Conservation (phyloP, 1,140 invertebrate genomes). For the Diploscapter pachys region DNA sequence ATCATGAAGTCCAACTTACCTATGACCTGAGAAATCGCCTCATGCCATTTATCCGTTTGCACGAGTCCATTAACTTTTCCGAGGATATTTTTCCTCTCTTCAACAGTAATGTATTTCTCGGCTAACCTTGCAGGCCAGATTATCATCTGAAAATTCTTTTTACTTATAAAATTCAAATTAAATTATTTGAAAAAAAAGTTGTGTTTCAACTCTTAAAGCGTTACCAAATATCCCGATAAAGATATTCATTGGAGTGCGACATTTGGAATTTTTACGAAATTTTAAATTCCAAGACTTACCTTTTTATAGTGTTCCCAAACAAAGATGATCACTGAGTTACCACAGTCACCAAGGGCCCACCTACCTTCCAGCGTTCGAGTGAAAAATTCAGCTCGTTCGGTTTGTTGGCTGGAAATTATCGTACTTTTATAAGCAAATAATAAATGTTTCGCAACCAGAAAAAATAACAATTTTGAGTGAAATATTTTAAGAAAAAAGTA, state of each 20-base stretch:
- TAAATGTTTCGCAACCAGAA: no score
- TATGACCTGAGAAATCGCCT: conserved; percentile 39
- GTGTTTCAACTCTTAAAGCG: background rate
- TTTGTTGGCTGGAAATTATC: conserved; percentile 52
- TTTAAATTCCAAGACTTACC: conserved; percentile 25
- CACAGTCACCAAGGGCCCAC: conserved; percentile 58
- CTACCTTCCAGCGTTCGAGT: conserved; percentile 54
- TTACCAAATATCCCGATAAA: background rate
- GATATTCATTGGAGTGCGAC: background rate
- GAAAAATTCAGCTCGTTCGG: conserved; percentile 55
- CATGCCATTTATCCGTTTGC: conserved; percentile 51
- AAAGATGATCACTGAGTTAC: conserved; percentile 57
- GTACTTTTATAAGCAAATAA: background rate
- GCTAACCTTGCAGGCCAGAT: conserved; percentile 57
- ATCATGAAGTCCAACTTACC: conserved; percentile 14
- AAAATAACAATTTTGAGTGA: no score
- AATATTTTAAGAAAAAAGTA: no score
- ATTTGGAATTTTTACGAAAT: background rate
- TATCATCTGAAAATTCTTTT: conserved; percentile 46
- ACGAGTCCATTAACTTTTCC: conserved; percentile 52
- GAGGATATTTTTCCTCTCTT: conserved; percentile 52
- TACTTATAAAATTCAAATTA: background rate
- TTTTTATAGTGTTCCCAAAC: conserved; percentile 59
- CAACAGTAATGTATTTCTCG: conserved; percentile 49
- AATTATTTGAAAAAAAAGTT: conserved; percentile 1